These are phyloP conservation scores for Yponomeuta malinellus DNA, from an alignment of 2,888 invertebrate species.

Conservation along the genomic window DNA sequence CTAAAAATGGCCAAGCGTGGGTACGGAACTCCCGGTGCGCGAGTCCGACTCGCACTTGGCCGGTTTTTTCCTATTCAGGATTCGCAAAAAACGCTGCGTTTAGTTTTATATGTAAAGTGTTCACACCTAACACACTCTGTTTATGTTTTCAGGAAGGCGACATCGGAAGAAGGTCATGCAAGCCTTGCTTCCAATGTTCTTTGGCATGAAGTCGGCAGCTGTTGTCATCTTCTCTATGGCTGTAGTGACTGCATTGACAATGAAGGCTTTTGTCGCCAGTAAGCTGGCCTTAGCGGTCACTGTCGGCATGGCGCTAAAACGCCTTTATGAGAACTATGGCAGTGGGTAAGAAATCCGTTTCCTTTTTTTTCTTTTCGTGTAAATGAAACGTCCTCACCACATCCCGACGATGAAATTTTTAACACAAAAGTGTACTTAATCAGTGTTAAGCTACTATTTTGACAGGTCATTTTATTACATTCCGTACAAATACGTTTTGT, in stretches of 20 bases:
- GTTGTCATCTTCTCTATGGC: constrained; percentile 77
- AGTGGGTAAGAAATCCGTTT: constrained; percentile 47
- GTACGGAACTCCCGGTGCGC: too few relatives aligned
- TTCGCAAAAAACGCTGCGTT: too few relatives aligned
- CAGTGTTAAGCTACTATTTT: too few relatives aligned
- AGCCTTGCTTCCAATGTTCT: constrained; percentile 78
- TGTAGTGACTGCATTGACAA: constrained; percentile 76
- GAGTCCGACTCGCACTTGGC: too few relatives aligned
- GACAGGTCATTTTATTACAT: too few relatives aligned
- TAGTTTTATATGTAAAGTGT: too few relatives aligned
- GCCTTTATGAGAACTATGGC: constrained; percentile 75
- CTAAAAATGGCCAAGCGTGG: too few relatives aligned
- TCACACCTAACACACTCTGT: neutral
- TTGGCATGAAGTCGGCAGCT: constrained; percentile 82
- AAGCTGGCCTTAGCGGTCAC: constrained; percentile 81
- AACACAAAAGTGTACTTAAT: too few relatives aligned
- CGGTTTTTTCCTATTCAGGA: too few relatives aligned
- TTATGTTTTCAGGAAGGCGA: constrained; percentile 42
- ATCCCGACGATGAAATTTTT: too few relatives aligned
- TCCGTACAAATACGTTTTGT: too few relatives aligned
- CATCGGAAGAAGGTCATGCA: constrained; percentile 78
- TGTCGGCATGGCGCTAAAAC: constrained; percentile 76
- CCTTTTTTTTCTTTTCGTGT: neutral
- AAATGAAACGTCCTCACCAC: neutral
- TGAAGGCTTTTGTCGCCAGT: constrained; percentile 82